A percentile compares a stretch with the other conserved stretches of the same genome.
Conservation (phyloP, 2,888 invertebrate genomes). For the Crioceris asparagi region DNA sequence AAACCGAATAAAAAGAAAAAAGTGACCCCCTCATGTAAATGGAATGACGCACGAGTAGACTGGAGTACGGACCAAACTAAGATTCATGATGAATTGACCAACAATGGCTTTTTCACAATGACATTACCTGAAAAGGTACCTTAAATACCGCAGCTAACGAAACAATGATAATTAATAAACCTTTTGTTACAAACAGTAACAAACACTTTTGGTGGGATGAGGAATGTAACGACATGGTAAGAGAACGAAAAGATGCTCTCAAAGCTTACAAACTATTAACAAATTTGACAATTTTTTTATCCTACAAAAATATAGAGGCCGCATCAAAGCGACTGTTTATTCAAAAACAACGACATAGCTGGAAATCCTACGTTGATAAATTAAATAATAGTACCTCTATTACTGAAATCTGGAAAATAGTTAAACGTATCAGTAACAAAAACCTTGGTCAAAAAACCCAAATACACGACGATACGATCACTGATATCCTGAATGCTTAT, state of each 20-base stretch:
- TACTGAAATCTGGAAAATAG: slow-evolving; percentile 4
- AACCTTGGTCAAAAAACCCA: neutral
- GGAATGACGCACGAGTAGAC: slow-evolving; percentile 5
- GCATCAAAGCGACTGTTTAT: slow-evolving; percentile 4
- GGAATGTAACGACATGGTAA: slow-evolving; percentile 4
- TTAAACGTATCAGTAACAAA: slow-evolving; percentile 1
- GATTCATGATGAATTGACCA: neutral
- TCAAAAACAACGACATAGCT: neutral
- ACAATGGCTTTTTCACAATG: neutral
- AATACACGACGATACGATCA: neutral
- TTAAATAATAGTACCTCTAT: slow-evolving; percentile 2
- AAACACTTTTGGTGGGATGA: slow-evolving; percentile 3
- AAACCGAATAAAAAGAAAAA: neutral
- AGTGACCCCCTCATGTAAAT: slow-evolving; percentile 4
- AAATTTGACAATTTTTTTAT: slow-evolving; percentile 4
- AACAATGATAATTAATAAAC: slow-evolving; percentile 3
- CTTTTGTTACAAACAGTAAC: slow-evolving; percentile 1
- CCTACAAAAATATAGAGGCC: slow-evolving; percentile 2
- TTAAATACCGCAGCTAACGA: neutral
- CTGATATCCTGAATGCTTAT: neutral
- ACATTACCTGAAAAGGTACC: neutral
- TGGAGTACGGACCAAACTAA: neutral
- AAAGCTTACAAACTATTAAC: neutral
- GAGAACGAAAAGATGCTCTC: slow-evolving; percentile 2
- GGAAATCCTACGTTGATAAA: neutral